These are phyloP conservation scores for Atrichornis clamosus DNA, from an alignment of 2,113 vertebrate species.

Conservation along the genomic window DNA sequence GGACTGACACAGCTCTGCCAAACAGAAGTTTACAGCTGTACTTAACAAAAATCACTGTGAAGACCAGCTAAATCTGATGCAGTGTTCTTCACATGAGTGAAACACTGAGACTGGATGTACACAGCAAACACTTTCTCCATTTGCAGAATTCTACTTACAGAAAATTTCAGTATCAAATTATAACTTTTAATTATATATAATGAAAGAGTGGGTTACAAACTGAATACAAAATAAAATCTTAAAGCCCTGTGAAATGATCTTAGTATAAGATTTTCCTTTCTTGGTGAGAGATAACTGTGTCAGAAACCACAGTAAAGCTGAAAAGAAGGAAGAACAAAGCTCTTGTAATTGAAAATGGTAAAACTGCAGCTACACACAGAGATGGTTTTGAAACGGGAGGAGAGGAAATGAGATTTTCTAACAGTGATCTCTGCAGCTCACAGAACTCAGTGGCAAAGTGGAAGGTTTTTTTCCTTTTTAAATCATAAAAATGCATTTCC, in stretches of 20 bases:
- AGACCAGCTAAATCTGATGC: background rate
- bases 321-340: background rate
- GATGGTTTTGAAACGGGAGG: background rate
- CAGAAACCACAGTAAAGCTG: background rate
- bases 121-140: background rate
- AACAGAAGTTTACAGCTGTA: background rate
- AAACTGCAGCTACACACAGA: background rate
- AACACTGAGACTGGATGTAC: background rate
- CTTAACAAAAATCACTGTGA: background rate
- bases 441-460: background rate
- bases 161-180: background rate
- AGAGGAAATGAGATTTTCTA: background rate
- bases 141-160: background rate
- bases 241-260: background rate
- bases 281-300: background rate
- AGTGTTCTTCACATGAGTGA: background rate
- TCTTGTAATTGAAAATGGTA: background rate
- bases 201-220: background rate
- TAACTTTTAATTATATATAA: background rate
- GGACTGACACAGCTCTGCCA: background rate
- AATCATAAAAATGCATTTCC: background rate
- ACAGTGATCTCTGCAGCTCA: background rate
- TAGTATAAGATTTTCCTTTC: background rate
- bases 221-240: background rate
- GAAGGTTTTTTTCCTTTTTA: background rate